A percentile compares a stretch with the other conserved stretches of the same genome.
phyloP scores from a whole-genome alignment of 2,113 vertebrate species.

The Eudyptes chrysolophus region DNA sequence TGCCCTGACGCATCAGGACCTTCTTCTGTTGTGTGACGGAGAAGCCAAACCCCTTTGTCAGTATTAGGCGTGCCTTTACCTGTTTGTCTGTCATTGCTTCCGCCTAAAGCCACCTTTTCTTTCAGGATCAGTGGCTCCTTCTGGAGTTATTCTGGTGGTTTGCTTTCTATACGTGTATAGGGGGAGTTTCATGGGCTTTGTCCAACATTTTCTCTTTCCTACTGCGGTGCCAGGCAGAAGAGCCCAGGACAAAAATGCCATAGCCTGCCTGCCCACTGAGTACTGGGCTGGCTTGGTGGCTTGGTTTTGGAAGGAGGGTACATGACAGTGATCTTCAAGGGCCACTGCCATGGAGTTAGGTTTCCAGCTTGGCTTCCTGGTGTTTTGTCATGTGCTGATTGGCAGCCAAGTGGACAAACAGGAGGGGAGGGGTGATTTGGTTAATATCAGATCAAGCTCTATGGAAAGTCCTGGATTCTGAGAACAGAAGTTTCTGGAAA shows the following conservation, averaged over 20 bases:
- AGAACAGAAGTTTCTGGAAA: conserved; percentile 52
- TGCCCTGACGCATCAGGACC: background rate
- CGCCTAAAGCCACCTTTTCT: background rate
- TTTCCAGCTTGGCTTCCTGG: background rate
- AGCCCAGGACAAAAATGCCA: background rate
- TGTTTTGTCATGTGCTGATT: conserved; percentile 9
- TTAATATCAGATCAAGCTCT: conserved; percentile 16
- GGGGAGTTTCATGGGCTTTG: background rate
- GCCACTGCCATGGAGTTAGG: background rate
- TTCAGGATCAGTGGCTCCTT: background rate
- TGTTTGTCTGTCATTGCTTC: background rate
- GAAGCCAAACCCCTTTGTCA: background rate
- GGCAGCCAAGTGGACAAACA: conserved; percentile 41
- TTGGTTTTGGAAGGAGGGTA: background rate
- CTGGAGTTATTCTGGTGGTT: background rate
- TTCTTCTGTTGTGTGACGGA: background rate
- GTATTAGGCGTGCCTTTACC: background rate
- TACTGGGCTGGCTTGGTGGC: background rate
- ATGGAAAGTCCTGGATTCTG: conserved; percentile 36
- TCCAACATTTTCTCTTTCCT: background rate
- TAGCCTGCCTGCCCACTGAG: background rate
- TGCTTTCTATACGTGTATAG: rapidly evolving
- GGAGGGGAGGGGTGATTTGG: background rate
- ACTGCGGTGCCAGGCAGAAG: rapidly evolving
- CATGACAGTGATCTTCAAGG: background rate